phyloP scores from a whole-genome alignment of 37 sponge, comb jelly and placozoan species.

The Amphimedon queenslandica region DNA sequence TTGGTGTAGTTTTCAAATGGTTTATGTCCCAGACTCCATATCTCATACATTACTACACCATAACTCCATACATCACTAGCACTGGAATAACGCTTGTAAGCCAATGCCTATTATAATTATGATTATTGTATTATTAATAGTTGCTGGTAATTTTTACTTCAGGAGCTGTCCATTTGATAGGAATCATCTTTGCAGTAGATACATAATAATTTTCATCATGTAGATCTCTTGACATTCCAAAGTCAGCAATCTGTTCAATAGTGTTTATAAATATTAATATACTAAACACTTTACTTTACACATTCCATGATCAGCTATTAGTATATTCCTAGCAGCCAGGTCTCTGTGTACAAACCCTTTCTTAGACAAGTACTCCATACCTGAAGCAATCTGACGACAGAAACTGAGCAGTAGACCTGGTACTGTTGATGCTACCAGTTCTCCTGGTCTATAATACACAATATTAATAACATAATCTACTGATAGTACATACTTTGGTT shows the following conservation, averaged over 20 bases:
- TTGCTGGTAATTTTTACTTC: constrained; percentile 16
- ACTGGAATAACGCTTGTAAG: neutral
- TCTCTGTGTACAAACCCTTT: constrained; percentile 65
- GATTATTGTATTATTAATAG: neutral
- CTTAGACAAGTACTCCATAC: constrained; percentile 61
- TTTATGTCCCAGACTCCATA: constrained; percentile 14
- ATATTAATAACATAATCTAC: too few relatives aligned
- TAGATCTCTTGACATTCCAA: constrained; percentile 58
- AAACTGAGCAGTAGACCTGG: constrained; percentile 12
- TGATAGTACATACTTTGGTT: constrained; percentile 6
- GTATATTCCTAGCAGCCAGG: constrained; percentile 67
- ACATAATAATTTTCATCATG: constrained; percentile 35
- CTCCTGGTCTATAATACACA: constrained; percentile 10
- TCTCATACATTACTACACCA: constrained; percentile 5
- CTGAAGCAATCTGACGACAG: constrained; percentile 50
- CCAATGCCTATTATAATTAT: neutral
- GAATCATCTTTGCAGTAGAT: constrained; percentile 26
- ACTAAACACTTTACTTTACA: constrained; percentile 34
- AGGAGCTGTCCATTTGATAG: constrained; percentile 71
- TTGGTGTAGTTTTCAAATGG: too few relatives aligned
- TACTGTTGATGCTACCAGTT: neutral
- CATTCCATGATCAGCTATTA: constrained; percentile 41
- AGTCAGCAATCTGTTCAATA: constrained; percentile 48
- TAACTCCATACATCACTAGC: constrained; percentile 14
- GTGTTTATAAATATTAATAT: neutral